These are phyloP conservation scores for Drosophila punjabiensis DNA, from an alignment of 1,140 invertebrate genomes.

Conservation along the genomic window DNA sequence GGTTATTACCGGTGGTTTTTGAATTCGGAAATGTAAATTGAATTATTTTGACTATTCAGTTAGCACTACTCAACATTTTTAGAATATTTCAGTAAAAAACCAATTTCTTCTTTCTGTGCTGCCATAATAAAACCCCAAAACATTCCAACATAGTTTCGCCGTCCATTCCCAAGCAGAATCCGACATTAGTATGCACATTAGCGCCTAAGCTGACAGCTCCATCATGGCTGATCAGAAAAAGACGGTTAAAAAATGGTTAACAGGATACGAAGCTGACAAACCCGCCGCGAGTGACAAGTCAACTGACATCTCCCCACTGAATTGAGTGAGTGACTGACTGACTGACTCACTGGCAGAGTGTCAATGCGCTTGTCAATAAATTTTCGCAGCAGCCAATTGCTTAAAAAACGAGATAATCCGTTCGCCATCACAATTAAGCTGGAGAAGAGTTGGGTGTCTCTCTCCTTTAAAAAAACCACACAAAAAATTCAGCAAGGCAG, in stretches of 20 bases:
- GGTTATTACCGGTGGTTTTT: not conserved
- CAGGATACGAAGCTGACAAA: conserved; percentile 74
- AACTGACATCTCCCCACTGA: conserved; percentile 52
- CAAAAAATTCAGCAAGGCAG: conserved; percentile 4
- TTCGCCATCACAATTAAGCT: conserved; percentile 67
- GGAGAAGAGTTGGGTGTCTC: conserved; percentile 16
- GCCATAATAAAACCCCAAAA: not conserved
- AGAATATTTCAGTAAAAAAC: not conserved
- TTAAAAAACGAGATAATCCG: conserved; percentile 69
- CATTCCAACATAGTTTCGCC: conserved; percentile 18
- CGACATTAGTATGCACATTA: conserved; percentile 71
- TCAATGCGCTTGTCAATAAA: conserved; percentile 73
- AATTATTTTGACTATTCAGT: too few relatives aligned
- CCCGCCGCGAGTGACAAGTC: conserved; percentile 67
- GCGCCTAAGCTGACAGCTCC: conserved; percentile 61
- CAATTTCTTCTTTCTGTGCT: not conserved
- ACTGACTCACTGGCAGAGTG: conserved; percentile 50
- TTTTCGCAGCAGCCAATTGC: conserved; percentile 54
- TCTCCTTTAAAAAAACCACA: conserved; percentile 5
- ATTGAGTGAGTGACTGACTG: conserved; percentile 47
- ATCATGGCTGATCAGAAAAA: conserved; percentile 35
- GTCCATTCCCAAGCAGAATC: conserved; percentile 4
- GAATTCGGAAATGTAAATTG: not conserved
- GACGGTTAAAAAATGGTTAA: conserved; percentile 45
- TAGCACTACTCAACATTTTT: too few relatives aligned